These are phyloP conservation scores for Pseudorhiza aurosa DNA, from an alignment of 30 jellyfish, hydroid and myxozoan species.

Conservation along the genomic window DNA sequence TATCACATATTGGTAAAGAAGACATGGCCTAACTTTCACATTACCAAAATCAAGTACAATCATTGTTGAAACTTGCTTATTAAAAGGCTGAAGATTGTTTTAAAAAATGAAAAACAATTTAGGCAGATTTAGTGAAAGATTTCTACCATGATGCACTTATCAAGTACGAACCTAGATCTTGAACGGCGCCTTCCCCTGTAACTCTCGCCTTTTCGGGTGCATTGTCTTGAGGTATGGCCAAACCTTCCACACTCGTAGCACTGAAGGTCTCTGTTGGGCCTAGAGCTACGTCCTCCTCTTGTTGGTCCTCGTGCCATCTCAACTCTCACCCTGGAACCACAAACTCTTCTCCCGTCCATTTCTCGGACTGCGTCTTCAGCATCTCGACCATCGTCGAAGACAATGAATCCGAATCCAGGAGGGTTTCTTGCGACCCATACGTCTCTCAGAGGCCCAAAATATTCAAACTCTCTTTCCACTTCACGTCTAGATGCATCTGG, in stretches of 20 bases:
- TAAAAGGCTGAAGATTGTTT: background rate
- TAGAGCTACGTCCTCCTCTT: slow-evolving; percentile 87
- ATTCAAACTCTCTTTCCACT: slow-evolving; percentile 93
- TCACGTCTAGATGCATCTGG: slow-evolving; percentile 98
- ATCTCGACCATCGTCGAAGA: slow-evolving; percentile 92
- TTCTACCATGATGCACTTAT: background rate
- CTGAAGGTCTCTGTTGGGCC: slow-evolving; percentile 65
- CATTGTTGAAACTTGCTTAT: too few species aligned
- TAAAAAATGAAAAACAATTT: background rate
- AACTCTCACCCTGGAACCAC: slow-evolving; percentile 93
- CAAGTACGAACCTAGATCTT: slow-evolving; percentile 48
- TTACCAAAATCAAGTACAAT: too few species aligned
- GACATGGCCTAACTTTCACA: too few species aligned
- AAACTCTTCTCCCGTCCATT: slow-evolving; percentile 94
- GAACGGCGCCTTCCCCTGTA: slow-evolving; percentile 78
- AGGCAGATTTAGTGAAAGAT: background rate
- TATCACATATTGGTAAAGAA: too few species aligned
- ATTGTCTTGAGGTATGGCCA: slow-evolving; percentile 84
- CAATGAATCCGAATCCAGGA: slow-evolving; percentile 97
- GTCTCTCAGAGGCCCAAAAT: slow-evolving; percentile 91
- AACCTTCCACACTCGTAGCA: slow-evolving; percentile 94
- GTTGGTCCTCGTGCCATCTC: slow-evolving; percentile 95
- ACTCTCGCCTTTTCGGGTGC: slow-evolving; percentile 82
- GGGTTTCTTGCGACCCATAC: slow-evolving; percentile 99
- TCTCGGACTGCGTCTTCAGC: slow-evolving; percentile 99